Evolutionary conservation across 1,140 invertebrate species (phyloP).

Genomic region (Drosophila saltans): DNA sequence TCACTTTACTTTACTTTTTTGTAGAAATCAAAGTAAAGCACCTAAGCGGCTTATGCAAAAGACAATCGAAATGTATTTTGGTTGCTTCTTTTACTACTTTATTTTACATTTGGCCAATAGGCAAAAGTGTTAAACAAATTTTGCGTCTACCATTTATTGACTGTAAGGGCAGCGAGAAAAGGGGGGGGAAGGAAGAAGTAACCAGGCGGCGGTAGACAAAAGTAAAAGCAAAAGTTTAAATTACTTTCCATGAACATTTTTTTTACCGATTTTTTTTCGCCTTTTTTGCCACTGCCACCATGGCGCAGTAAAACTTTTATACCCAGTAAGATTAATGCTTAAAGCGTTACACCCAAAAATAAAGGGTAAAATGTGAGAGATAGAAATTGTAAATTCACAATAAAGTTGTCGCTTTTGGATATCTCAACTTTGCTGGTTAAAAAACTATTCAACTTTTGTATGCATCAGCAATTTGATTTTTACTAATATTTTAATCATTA

Average conservation of each 20-base stretch:
- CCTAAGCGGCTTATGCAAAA: conserved; percentile 77
- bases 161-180: conserved; percentile 48
- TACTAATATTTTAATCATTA: too few relatives aligned
- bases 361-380: conserved; percentile 41
- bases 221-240: conserved; percentile 77
- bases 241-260: conserved; percentile 56
- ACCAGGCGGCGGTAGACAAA: conserved; percentile 39
- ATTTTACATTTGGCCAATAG: conserved; percentile 56
- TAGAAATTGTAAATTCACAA: conserved; percentile 20
- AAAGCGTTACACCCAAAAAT: conserved; percentile 30
- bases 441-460: too few relatives aligned
- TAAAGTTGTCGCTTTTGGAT: not conserved
- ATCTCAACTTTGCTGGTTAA: too few relatives aligned
- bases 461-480: too few relatives aligned
- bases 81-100: conserved; percentile 45
- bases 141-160: conserved; percentile 70
- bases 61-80: conserved; percentile 54
- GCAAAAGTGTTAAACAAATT: conserved; percentile 74
- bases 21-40: conserved; percentile 72
- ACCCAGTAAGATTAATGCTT: conserved; percentile 55
- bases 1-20: not conserved
- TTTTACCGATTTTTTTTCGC: conserved; percentile 7
- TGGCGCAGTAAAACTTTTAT: conserved; percentile 60
- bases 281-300: not conserved
- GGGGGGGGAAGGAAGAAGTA: conserved; percentile 10